Evolutionary conservation across 2,113 vertebrate genomes (phyloP), one percentile per base, ranked within the genome.

Genomic region (Pavo muticus): DNA sequence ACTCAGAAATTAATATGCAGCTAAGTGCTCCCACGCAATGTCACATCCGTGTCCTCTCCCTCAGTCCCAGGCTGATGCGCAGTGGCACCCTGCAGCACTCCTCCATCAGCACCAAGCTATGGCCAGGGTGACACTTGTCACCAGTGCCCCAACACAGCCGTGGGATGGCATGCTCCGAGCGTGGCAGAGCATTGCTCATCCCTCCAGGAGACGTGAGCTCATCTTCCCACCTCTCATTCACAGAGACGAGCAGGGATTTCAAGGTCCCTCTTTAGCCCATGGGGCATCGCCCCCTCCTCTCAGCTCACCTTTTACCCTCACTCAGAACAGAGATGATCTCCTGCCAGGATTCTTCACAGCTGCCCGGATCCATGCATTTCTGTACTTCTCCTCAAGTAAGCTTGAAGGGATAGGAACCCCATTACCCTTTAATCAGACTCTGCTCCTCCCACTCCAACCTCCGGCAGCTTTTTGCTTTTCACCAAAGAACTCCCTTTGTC

Each of bases 331-430:
- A 19, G 12, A 37, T 63, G 12, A 37, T 63, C 37, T 61, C 60
- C 25, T 24, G 25, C 4, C 65, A 59, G 70, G 18, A 61, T 7
- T 25, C 56, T 44, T 44, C 40, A 35, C 10, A 74, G 37, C 37
- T 30, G 10, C 74, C 42, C 67, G 11, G 44, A 60, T 6, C 0
- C 5, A 1, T 2, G 4, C 7, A 1, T 6, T 50, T 54, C 27
- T 30, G 15, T 11, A 13, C 2, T 8, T 15, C 14, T 52, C 35
- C 45, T 17, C 77, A 40, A 24, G n/a, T 7, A 11, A 25, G 8
- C 23, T 25, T 15, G 64, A 19, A 57, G 8, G 3, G 21, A 11
- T 11, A 6, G 24, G 40, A 27, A 52, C 10, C 11, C 21, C 9
- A 18, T 2, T 59, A 40, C 37, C 40, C 16, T 39, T 40, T 48